A percentile compares a stretch with the other conserved stretches of the same genome.
Conservation (phyloP, 2,797 vertebrate genomes). For the Dromococcyx pavoninus region DNA sequence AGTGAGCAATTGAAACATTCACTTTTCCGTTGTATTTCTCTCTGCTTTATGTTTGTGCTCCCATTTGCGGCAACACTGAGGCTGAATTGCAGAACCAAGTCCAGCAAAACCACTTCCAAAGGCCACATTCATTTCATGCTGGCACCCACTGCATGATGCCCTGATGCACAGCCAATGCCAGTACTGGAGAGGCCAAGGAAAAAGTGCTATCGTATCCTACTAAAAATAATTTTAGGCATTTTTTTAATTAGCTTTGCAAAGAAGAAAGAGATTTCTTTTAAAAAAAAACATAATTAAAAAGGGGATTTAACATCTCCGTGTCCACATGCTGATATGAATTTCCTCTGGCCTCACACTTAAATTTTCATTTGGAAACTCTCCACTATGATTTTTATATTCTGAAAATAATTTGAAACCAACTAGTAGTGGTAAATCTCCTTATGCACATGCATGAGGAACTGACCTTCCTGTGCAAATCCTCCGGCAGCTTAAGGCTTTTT, state of each 20-base stretch:
- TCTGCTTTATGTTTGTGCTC: not conserved
- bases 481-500: conserved; percentile 75
- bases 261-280: not conserved
- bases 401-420: not conserved
- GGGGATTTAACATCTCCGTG: rapidly evolving
- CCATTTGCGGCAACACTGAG: not conserved
- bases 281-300: not conserved
- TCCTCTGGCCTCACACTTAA: rapidly evolving
- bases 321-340: not conserved
- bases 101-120: not conserved
- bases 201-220: not conserved
- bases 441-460: not conserved
- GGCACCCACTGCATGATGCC: rapidly evolving
- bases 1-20: rapidly evolving
- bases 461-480: conserved; percentile 77
- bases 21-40: not conserved
- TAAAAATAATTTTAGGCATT: not conserved
- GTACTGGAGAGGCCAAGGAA: not conserved
- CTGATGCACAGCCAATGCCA: rapidly evolving
- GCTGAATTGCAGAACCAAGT: not conserved
- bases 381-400: not conserved
- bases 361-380: not conserved
- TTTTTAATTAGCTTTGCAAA: not conserved
- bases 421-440: not conserved
- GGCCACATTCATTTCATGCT: rapidly evolving